Evolutionary conservation across 2,888 invertebrate species (phyloP).

Genomic region (Noctua fimbriata): DNA sequence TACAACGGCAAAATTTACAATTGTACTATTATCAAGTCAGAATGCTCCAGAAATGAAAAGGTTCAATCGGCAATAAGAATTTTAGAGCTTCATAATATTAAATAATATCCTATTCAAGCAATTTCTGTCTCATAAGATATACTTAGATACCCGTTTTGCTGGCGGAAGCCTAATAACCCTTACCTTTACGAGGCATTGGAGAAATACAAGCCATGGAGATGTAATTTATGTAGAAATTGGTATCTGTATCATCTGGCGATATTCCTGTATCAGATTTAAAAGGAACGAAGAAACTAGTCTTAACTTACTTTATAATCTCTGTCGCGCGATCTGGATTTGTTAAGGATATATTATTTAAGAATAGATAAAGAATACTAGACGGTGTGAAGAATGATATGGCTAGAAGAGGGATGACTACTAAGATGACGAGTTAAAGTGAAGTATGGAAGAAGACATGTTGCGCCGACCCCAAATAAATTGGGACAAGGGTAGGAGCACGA

Average conservation of each 20-base stretch:
- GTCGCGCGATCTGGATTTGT: not conserved
- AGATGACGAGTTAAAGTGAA: not conserved
- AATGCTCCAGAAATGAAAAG: conserved; percentile 29
- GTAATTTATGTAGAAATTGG: conserved; percentile 55
- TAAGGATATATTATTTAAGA: not conserved
- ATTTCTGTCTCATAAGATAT: conserved; percentile 50
- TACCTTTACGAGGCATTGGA: conserved; percentile 51
- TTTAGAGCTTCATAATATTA: conserved; percentile 28
- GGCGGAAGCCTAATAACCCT: conserved; percentile 51
- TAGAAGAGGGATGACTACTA: not conserved
- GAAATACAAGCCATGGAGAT: conserved; percentile 49
- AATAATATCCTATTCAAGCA: conserved; percentile 36
- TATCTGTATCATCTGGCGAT: conserved; percentile 34
- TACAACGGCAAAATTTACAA: conserved; percentile 26
- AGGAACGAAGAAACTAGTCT: not conserved
- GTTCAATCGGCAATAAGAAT: conserved; percentile 36
- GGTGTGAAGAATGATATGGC: not conserved
- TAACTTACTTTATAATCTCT: conserved; percentile 6
- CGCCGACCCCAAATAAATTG: not conserved
- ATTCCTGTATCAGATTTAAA: conserved; percentile 39
- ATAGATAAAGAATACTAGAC: not conserved
- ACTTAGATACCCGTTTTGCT: conserved; percentile 49
- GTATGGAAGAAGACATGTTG: not conserved
- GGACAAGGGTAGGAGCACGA: not conserved
- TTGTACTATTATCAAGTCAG: not conserved